Percentiles rank a stretch among this genome's conserved stretches.
Evolutionary conservation across 2,113 vertebrate species (phyloP).

Genomic region (Empidonax alnorum): DNA sequence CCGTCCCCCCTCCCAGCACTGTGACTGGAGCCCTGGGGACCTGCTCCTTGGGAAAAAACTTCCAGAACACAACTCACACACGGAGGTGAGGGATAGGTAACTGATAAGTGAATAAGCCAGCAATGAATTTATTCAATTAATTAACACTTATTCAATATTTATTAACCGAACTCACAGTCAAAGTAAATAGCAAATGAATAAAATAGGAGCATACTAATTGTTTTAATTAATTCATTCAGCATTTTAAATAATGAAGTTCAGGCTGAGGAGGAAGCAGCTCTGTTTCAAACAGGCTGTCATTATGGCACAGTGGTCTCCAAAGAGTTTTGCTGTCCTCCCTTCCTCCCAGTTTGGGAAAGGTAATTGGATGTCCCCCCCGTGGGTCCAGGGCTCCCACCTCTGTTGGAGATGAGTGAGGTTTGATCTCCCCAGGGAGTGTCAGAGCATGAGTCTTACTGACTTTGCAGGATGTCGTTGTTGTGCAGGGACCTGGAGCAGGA

Average conservation of each 20-base stretch:
- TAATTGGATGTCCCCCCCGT: fast-evolving
- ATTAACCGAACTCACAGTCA: conserved; percentile 16
- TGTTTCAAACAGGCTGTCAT: not conserved
- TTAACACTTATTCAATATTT: conserved; percentile 46
- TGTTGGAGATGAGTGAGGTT: not conserved
- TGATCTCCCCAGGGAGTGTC: not conserved
- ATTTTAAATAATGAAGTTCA: not conserved
- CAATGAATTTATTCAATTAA: not conserved
- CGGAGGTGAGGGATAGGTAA: not conserved
- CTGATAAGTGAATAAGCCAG: not conserved
- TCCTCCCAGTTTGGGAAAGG: not conserved
- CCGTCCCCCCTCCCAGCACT: not conserved
- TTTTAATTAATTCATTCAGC: conserved; percentile 29
- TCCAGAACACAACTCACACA: not conserved
- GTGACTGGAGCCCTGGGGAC: not conserved
- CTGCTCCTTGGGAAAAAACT: not conserved
- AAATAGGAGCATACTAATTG: not conserved
- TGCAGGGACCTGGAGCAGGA: not conserved
- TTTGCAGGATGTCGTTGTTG: not conserved
- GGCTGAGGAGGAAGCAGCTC: not conserved
- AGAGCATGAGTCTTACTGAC: not conserved
- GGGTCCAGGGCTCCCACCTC: not conserved
- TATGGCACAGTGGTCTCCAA: not conserved
- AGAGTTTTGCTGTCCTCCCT: not conserved
- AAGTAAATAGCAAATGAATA: conserved; percentile 1